Percentiles rank a stretch among this genome's conserved stretches.
Conservation (phyloP, 2,888 invertebrate species). For the Caenorhabditis sp. region DNA sequence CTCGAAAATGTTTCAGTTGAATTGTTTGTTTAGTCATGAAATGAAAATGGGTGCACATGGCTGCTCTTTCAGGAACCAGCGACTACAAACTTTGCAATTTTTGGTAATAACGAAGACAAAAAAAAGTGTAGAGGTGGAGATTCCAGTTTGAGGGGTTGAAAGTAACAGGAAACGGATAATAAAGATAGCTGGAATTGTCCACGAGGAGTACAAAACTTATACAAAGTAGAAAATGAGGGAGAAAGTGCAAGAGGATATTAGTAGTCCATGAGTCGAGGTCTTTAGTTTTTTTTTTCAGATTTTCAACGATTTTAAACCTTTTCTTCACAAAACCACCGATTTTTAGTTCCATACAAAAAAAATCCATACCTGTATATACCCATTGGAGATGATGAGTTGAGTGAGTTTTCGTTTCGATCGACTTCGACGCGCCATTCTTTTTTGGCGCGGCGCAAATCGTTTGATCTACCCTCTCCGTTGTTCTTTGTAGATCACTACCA, state of each 20-base stretch:
- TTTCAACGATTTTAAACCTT: neutral
- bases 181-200: neutral
- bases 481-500: neutral
- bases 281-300: too few relatives aligned
- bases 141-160: neutral
- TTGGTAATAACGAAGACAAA: neutral
- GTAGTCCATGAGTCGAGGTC: neutral
- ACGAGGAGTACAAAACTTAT: constrained; percentile 1
- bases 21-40: constrained; percentile 8
- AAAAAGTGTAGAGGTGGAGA: neutral
- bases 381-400: constrained; percentile 78
- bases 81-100: neutral
- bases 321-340: neutral
- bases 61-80: neutral
- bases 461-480: too few relatives aligned
- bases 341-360: neutral
- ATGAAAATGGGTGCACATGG: neutral
- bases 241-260: neutral
- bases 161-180: too few relatives aligned
- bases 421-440: constrained; percentile 37
- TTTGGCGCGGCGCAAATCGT: too few relatives aligned
- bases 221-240: neutral
- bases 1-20: neutral
- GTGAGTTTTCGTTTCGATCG: constrained; percentile 68
- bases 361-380: constrained; percentile 77